Evolutionary conservation across 2,888 invertebrate genomes (phyloP).

Genomic region (Dichetophora obliterata): DNA sequence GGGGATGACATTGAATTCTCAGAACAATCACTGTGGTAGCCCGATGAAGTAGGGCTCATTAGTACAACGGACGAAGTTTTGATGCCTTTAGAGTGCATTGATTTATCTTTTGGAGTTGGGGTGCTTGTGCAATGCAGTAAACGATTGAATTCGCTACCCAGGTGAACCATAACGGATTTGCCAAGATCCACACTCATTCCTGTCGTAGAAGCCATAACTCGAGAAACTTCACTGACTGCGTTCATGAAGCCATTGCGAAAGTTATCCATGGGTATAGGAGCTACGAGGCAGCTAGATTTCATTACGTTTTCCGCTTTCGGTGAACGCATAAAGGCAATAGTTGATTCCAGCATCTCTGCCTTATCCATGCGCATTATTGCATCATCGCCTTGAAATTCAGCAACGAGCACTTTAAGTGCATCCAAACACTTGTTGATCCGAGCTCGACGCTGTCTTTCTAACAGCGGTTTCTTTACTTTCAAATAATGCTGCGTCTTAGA

Average conservation of each 20-base stretch:
- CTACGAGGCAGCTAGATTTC: constrained; percentile 76
- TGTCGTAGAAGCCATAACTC: constrained; percentile 85
- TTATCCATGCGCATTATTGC: constrained; percentile 90
- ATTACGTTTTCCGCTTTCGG: constrained; percentile 56
- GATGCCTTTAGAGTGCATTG: constrained; percentile 18
- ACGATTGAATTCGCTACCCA: constrained; percentile 83
- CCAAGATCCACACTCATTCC: constrained; percentile 88
- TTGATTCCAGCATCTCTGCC: constrained; percentile 89
- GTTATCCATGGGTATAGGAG: constrained; percentile 74
- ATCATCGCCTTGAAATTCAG: constrained; percentile 83
- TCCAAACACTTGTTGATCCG: constrained; percentile 91
- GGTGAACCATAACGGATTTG: constrained; percentile 88
- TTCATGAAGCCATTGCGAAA: constrained; percentile 91
- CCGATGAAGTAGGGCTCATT: constrained; percentile 66
- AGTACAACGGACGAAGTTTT: constrained; percentile 47
- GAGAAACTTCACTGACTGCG: constrained; percentile 89
- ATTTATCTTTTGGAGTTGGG: not conserved
- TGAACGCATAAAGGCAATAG: constrained; percentile 84
- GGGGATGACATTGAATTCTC: constrained; percentile 36
- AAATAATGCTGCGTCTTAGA: constrained; percentile 89
- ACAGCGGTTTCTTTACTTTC: constrained; percentile 93
- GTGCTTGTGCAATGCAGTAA: constrained; percentile 51
- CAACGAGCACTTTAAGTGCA: constrained; percentile 89
- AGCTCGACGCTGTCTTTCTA: constrained; percentile 88
- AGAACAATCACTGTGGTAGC: constrained; percentile 64